Conservation (phyloP, 2,888 invertebrate species). For the Cephonodes hylas region DNA sequence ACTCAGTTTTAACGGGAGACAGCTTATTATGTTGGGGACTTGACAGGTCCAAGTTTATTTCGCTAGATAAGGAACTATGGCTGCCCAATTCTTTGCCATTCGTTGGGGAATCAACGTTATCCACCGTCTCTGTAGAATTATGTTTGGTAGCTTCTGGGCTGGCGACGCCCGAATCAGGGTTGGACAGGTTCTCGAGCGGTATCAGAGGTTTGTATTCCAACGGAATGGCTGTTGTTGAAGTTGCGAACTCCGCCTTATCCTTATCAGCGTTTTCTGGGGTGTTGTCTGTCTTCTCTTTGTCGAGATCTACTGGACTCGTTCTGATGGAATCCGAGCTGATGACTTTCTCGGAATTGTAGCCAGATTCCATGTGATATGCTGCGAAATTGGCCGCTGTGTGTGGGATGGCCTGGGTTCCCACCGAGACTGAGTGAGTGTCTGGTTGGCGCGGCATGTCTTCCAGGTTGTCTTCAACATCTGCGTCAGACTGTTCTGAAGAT, state of each 20-base stretch:
- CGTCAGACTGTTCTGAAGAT: conserved; percentile 87
- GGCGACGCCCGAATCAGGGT: conserved; percentile 78
- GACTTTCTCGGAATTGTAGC: conserved; percentile 82
- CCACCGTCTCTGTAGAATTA: conserved; percentile 76
- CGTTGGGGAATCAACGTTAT: conserved; percentile 70
- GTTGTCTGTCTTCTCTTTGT: conserved; percentile 80
- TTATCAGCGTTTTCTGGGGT: conserved; percentile 81
- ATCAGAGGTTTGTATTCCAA: conserved; percentile 69
- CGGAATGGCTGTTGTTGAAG: conserved; percentile 56
- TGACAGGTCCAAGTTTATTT: conserved; percentile 79
- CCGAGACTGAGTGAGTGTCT: conserved; percentile 50
- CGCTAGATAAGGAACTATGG: conserved; percentile 77
- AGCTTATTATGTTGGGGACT: conserved; percentile 69
- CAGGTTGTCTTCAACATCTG: conserved; percentile 90
- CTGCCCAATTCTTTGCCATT: conserved; percentile 71
- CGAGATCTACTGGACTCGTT: conserved; percentile 69
- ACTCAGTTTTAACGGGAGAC: conserved; percentile 61
- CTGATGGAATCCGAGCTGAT: conserved; percentile 73
- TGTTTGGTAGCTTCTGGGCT: conserved; percentile 81
- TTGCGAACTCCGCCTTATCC: conserved; percentile 75
- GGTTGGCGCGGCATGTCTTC: conserved; percentile 75
- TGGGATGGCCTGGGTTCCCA: conserved; percentile 54
- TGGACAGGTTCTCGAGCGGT: conserved; percentile 66
- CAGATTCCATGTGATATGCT: conserved; percentile 82
- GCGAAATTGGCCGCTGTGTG: conserved; percentile 74